Percentiles rank a stretch among this genome's conserved stretches.
Conservation (phyloP, 2,888 invertebrate genomes). For the Clanis bilineata region DNA sequence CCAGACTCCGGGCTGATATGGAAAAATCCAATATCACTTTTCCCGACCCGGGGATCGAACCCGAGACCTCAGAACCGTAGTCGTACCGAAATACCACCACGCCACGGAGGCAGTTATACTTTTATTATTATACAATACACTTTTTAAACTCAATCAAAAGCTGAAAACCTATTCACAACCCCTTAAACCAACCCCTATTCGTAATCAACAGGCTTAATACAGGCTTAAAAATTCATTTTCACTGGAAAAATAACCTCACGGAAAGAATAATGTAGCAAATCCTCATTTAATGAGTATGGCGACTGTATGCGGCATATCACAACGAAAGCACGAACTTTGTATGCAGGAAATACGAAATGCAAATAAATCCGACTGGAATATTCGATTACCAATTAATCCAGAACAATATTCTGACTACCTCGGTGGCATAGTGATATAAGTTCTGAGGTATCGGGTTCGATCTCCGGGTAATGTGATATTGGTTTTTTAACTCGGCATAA, state of each 20-base stretch:
- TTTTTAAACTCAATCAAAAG: neutral
- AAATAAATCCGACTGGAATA: neutral
- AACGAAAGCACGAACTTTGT: neutral
- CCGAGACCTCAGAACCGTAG: too few species aligned
- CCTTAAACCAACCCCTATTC: neutral
- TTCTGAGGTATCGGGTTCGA: too few species aligned
- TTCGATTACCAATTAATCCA: neutral
- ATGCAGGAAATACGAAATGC: neutral
- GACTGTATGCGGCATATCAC: neutral
- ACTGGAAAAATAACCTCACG: neutral
- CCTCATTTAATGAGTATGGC: neutral
- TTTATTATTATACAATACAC: too few species aligned
- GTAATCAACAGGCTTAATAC: neutral
- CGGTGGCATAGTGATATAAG: too few species aligned
- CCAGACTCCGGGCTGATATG: too few species aligned
- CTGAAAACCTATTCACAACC: neutral
- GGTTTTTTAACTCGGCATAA: too few species aligned
- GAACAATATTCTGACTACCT: too few species aligned
- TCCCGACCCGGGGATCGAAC: too few species aligned
- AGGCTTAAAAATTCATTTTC: conserved; percentile 1
- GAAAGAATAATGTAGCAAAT: conserved; percentile 12
- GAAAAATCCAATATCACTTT: too few species aligned
- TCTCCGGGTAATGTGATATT: too few species aligned
- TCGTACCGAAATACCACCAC: too few species aligned
- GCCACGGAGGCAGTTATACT: too few species aligned